Conservation (phyloP, 2,797 vertebrate genomes). For the Acanthurus tractus region DNA sequence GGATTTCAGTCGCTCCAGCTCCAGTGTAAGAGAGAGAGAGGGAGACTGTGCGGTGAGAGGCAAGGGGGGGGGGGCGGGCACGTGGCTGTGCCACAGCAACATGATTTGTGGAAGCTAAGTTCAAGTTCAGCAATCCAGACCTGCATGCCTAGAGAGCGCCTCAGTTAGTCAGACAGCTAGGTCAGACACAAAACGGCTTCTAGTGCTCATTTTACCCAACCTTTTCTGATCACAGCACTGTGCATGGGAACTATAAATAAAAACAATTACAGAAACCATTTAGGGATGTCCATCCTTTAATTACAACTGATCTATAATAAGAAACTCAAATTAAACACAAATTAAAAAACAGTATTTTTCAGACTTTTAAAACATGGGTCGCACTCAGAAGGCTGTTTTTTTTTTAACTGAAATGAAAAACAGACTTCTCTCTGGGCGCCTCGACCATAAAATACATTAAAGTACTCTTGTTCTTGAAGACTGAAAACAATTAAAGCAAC, state of each 20-base stretch:
- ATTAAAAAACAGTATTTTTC: slow-evolving; percentile 21
- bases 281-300: slow-evolving; percentile 16
- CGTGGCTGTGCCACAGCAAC: slow-evolving; percentile 32
- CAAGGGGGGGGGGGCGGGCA: slow-evolving; percentile 1
- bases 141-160: slow-evolving; percentile 38
- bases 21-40: slow-evolving; percentile 3
- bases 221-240: not conserved
- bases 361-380: slow-evolving; percentile 20
- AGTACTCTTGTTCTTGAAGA: slow-evolving; percentile 32
- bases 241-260: slow-evolving; percentile 7
- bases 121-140: slow-evolving; percentile 62
- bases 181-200: slow-evolving; percentile 15
- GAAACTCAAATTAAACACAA: slow-evolving; percentile 14
- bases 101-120: slow-evolving; percentile 63
- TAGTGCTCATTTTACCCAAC: slow-evolving; percentile 16
- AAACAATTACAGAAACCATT: slow-evolving; percentile 2
- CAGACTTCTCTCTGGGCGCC: slow-evolving; percentile 37
- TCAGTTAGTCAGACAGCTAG: slow-evolving; percentile 28
- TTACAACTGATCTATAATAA: slow-evolving; percentile 8
- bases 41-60: slow-evolving; percentile 18
- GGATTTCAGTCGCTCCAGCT: slow-evolving; percentile 33
- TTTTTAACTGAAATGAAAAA: slow-evolving; percentile 43
- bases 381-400: slow-evolving; percentile 2
- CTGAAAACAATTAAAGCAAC: slow-evolving; percentile 53
- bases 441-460: slow-evolving; percentile 38